These are phyloP conservation scores for Poecilia picta DNA, from an alignment of 2,797 vertebrate species.

Conservation along the genomic window DNA sequence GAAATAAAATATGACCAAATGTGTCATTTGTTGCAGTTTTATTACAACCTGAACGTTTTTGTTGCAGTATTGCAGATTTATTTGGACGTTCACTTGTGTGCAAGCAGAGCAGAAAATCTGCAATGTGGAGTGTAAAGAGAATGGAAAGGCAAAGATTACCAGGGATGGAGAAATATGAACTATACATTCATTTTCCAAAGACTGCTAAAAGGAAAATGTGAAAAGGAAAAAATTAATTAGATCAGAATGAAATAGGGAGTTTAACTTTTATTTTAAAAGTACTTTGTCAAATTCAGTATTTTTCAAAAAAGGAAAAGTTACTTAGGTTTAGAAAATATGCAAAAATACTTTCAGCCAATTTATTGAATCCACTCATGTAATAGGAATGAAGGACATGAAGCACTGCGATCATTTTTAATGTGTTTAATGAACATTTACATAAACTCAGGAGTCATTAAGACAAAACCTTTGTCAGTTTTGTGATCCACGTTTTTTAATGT, in stretches of 20 bases:
- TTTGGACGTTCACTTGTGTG: slow-evolving; percentile 6
- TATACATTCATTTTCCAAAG: slow-evolving; percentile 1
- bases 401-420: background rate
- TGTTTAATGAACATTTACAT: background rate
- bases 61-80: background rate
- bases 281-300: background rate
- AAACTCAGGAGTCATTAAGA: background rate
- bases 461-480: background rate
- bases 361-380: background rate
- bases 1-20: background rate
- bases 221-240: background rate
- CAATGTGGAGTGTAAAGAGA: background rate
- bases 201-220: background rate
- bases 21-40: background rate
- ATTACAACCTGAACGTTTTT: background rate
- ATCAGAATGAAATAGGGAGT: background rate
- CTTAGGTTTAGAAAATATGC: background rate
- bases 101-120: slow-evolving; percentile 17
- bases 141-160: background rate
- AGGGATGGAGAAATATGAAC: slow-evolving; percentile 1
- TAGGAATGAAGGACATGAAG: background rate
- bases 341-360: background rate
- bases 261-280: background rate
- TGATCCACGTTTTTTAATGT: background rate
- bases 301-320: background rate